Evolutionary conservation across 2,888 invertebrate genomes (phyloP).

Genomic region (Tetragonula carbonaria): DNA sequence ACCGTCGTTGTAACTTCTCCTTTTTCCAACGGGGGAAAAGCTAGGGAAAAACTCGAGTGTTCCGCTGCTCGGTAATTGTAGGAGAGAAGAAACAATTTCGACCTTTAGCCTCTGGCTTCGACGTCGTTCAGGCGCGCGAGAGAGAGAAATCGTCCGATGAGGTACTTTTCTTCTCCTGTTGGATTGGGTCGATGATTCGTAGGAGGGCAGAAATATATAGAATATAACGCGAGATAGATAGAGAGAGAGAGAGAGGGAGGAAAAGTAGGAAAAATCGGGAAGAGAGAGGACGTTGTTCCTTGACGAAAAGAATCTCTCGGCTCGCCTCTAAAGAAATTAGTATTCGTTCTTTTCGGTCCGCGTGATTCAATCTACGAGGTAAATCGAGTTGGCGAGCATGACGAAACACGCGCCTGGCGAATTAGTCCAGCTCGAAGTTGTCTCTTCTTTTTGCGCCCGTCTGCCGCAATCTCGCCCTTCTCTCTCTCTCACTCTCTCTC

Average conservation of each 20-base stretch:
- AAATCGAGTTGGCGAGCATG: constrained; percentile 68
- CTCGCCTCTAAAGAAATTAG: constrained; percentile 64
- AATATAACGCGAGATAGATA: constrained; percentile 16
- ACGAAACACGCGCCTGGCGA: constrained; percentile 63
- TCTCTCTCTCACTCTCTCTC: not conserved
- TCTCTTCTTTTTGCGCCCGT: constrained; percentile 35
- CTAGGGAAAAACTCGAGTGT: constrained; percentile 45
- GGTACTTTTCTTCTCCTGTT: constrained; percentile 54
- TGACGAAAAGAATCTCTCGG: constrained; percentile 54
- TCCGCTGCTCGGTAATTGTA: constrained; percentile 63
- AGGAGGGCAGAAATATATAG: constrained; percentile 4
- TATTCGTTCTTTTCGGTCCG: constrained; percentile 65
- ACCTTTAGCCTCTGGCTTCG: constrained; percentile 48
- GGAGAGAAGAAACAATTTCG: constrained; percentile 70
- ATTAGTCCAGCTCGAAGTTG: constrained; percentile 64
- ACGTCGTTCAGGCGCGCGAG: not conserved
- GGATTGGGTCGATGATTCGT: constrained; percentile 53
- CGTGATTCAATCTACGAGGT: constrained; percentile 67
- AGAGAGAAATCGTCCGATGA: constrained; percentile 60
- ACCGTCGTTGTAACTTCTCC: constrained; percentile 9
- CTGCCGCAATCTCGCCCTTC: constrained; percentile 44
- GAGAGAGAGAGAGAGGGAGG: constrained; percentile 6
- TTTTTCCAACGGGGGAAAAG: constrained; percentile 10
- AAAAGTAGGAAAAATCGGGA: not conserved
- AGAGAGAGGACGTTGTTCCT: constrained; percentile 20